Evolutionary conservation across 2,113 vertebrate species (phyloP).

Genomic region (Ibidorhyncha struthersii): DNA sequence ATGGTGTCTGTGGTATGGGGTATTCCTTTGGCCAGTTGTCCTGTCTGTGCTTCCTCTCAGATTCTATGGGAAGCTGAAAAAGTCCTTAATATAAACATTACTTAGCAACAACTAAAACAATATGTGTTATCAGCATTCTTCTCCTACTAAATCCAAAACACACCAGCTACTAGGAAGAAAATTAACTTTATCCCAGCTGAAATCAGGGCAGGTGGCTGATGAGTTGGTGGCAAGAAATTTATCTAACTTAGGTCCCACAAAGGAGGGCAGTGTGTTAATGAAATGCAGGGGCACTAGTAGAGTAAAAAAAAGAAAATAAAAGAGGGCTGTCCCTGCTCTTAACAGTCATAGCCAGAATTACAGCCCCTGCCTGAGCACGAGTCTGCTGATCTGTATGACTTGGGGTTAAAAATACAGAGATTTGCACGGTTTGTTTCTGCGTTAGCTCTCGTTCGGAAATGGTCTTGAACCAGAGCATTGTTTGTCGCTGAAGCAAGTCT

Average conservation of each 20-base stretch:
- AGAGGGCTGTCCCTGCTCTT: background rate
- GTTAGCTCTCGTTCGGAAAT: fast-evolving
- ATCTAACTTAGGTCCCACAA: background rate
- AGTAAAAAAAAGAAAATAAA: background rate
- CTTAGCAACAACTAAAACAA: background rate
- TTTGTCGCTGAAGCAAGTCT: background rate
- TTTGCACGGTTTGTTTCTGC: fast-evolving
- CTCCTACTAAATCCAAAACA: background rate
- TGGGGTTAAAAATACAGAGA: background rate
- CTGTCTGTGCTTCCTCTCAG: background rate
- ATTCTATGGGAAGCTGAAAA: background rate
- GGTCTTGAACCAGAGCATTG: fast-evolving
- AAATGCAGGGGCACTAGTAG: background rate
- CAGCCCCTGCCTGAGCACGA: background rate
- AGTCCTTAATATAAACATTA: background rate
- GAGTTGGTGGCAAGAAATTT: background rate
- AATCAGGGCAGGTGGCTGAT: background rate
- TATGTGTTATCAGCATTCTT: background rate
- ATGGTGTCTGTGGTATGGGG: background rate
- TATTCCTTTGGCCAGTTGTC: background rate
- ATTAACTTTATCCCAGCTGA: background rate
- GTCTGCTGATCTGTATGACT: background rate
- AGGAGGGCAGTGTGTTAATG: background rate
- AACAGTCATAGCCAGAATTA: background rate
- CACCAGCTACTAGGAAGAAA: background rate